Conservation (phyloP, 1,140 invertebrate genomes). For the Saxidomus purpurata region DNA sequence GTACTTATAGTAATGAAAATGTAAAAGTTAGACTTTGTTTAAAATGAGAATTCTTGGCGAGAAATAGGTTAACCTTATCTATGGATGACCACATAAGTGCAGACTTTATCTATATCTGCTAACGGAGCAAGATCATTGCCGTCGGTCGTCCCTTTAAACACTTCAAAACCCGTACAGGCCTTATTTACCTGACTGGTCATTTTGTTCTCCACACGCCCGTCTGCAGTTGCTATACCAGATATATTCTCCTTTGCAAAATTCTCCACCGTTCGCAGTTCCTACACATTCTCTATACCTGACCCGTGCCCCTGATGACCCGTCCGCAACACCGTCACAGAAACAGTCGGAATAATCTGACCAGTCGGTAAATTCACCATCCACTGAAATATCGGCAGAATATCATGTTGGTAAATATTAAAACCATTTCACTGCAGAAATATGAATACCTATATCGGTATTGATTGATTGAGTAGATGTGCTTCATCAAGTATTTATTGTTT, state of each 20-base stretch:
- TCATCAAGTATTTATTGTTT: neutral
- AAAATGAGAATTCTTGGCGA: no score
- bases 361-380: neutral
- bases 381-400: constrained; percentile 7
- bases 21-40: no score
- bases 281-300: neutral
- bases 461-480: neutral
- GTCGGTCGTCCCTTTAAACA: no score
- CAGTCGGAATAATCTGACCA: constrained; percentile 30
- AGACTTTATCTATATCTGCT: no score
- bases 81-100: no score
- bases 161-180: no score
- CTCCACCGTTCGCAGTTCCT: neutral
- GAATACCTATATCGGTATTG: no score
- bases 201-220: neutral
- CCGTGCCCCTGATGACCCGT: neutral
- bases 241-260: neutral
- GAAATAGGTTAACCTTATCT: no score
- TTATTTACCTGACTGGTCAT: neutral
- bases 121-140: no score
- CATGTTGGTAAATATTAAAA: neutral
- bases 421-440: neutral
- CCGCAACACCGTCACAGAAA: constrained; percentile 26
- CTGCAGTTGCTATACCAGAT: neutral
- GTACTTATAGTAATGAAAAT: no score